Conservation (phyloP, 2,113 vertebrate genomes). For the Anoura caudifer region DNA sequence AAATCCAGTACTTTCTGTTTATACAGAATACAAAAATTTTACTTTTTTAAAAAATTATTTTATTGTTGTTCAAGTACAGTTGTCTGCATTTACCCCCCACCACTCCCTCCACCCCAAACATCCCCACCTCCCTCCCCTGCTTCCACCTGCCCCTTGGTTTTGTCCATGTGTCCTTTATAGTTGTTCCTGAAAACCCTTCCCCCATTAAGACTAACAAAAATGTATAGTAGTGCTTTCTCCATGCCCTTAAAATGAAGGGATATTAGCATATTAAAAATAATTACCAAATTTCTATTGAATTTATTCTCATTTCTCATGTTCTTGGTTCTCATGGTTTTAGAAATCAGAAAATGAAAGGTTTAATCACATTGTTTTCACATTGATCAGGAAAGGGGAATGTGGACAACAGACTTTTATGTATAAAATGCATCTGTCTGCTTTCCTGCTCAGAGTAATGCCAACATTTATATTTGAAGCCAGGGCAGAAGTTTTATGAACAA, state of each 20-base stretch:
- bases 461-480: conserved; percentile 14
- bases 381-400: not conserved
- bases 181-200: not conserved
- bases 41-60: not conserved
- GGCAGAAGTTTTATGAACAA: not conserved
- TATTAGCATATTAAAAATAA: not conserved
- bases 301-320: conserved; percentile 29
- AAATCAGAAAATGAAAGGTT: conserved; percentile 23
- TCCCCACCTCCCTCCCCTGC: too few relatives aligned
- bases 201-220: not conserved
- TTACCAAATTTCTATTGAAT: not conserved
- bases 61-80: too few relatives aligned
- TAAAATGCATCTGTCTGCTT: not conserved
- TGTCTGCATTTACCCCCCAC: too few relatives aligned
- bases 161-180: too few relatives aligned
- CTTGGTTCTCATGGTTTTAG: not conserved
- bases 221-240: not conserved
- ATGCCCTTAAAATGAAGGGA: not conserved
- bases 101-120: too few relatives aligned
- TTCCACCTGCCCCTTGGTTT: too few relatives aligned
- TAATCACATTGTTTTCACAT: not conserved
- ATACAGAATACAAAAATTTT: not conserved
- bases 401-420: not conserved
- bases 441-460: not conserved
- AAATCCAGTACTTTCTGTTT: not conserved